Conservation (phyloP, 2,113 vertebrate genomes). For the Accipiter virgatus region DNA sequence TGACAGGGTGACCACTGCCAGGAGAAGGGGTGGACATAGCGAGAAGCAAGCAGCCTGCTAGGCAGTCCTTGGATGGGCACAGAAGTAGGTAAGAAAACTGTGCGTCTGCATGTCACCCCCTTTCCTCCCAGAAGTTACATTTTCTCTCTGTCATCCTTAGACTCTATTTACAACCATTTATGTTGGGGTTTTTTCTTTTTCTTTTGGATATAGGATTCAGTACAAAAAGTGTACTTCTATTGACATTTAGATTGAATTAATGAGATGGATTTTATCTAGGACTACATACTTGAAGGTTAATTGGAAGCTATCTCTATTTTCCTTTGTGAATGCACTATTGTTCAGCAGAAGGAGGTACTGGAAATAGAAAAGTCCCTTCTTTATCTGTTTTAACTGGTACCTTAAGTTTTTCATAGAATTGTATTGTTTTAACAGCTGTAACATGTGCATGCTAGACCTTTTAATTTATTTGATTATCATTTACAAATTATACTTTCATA, state of each 20-base stretch:
- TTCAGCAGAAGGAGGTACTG: background rate
- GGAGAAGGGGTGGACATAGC: rapidly evolving
- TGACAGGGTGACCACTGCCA: rapidly evolving
- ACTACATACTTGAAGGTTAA: background rate
- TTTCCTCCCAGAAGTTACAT: background rate
- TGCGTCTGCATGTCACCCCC: background rate
- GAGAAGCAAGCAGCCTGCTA: background rate
- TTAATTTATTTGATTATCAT: background rate
- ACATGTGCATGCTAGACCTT: background rate
- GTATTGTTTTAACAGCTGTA: background rate
- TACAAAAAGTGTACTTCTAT: background rate
- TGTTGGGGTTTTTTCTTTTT: too few species aligned
- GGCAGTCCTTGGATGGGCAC: background rate
- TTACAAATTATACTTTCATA: background rate
- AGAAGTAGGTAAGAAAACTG: background rate
- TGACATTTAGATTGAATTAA: background rate
- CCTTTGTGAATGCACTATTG: background rate
- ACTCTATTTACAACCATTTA: background rate
- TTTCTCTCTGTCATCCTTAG: background rate
- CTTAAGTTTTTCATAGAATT: background rate
- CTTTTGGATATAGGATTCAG: background rate
- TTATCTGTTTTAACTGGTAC: background rate
- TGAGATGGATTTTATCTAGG: background rate
- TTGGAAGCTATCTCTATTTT: background rate
- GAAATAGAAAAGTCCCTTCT: background rate